phyloP scores from a whole-genome alignment of 2,797 vertebrate species.

The Phrynocephalus forsythii region DNA sequence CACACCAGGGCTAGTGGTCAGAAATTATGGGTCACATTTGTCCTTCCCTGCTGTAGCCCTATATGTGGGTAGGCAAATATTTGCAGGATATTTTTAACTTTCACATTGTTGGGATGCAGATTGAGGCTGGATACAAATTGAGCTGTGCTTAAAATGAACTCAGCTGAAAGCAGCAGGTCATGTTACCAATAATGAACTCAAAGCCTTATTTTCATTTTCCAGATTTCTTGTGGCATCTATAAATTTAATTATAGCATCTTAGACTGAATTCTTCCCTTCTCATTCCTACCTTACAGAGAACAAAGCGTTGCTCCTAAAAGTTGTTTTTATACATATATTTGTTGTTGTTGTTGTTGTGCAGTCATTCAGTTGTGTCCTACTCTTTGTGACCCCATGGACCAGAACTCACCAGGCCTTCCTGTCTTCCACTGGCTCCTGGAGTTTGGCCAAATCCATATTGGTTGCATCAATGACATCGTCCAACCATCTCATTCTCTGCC shows the following conservation, averaged over 20 bases:
- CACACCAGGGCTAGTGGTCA: not conserved
- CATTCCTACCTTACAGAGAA: not conserved
- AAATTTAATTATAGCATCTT: not conserved
- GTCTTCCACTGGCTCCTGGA: no score
- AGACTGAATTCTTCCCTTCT: not conserved
- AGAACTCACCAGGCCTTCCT: no score
- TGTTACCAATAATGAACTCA: not conserved
- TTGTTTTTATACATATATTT: no score
- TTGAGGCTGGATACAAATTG: not conserved
- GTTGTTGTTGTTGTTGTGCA: no score
- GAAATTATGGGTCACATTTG: no score
- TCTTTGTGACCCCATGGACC: no score
- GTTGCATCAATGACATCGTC: no score
- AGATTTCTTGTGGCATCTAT: not conserved
- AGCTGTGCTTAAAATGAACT: not conserved
- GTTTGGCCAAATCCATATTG: no score
- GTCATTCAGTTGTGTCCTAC: no score
- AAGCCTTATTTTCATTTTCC: not conserved
- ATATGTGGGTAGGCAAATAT: not conserved
- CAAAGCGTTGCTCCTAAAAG: not conserved
- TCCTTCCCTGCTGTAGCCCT: not conserved
- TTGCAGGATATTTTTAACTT: not conserved
- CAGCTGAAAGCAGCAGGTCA: not conserved
- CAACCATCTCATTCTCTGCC: no score
- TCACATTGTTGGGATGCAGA: not conserved